A percentile compares a stretch with the other conserved stretches of the same genome.
Conservation (phyloP, 2,888 invertebrate species). For the Pharmacophagus antenor region DNA sequence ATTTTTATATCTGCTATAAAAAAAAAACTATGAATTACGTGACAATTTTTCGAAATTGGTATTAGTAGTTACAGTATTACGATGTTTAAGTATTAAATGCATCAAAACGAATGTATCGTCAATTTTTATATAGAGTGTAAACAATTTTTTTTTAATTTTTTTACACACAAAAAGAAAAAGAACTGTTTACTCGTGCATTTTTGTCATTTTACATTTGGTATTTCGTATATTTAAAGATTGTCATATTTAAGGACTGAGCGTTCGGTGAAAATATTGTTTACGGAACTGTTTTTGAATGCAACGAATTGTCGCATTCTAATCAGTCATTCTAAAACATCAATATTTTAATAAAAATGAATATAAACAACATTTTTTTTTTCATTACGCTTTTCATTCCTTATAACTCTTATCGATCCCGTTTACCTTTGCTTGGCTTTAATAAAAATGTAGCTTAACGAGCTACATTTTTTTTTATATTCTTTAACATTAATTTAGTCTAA, state of each 20-base stretch:
- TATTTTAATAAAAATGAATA: conserved; percentile 77
- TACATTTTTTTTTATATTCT: too few species aligned
- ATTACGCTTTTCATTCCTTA: background rate
- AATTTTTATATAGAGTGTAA: conserved; percentile 54
- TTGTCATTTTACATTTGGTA: conserved; percentile 66
- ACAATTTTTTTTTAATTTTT: conserved; percentile 44
- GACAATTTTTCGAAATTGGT: conserved; percentile 60
- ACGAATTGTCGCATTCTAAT: conserved; percentile 32
- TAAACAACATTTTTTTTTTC: conserved; percentile 43
- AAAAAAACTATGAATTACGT: conserved; percentile 51
- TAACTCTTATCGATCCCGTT: background rate
- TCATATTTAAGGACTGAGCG: conserved; percentile 52
- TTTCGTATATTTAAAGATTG: conserved; percentile 58
- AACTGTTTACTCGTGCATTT: conserved; percentile 57
- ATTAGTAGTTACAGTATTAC: conserved; percentile 67
- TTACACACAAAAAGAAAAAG: conserved; percentile 39
- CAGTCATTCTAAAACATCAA: conserved; percentile 69
- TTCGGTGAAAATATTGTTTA: conserved; percentile 46
- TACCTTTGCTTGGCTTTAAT: too few species aligned
- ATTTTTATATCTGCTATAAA: conserved; percentile 68
- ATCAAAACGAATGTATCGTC: conserved; percentile 48
- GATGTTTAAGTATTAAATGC: conserved; percentile 62
- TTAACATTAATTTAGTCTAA: too few species aligned
- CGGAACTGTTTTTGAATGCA: conserved; percentile 33
- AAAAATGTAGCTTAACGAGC: too few species aligned